Conservation (phyloP, 2,888 invertebrate species). For the Pammene aurita region DNA sequence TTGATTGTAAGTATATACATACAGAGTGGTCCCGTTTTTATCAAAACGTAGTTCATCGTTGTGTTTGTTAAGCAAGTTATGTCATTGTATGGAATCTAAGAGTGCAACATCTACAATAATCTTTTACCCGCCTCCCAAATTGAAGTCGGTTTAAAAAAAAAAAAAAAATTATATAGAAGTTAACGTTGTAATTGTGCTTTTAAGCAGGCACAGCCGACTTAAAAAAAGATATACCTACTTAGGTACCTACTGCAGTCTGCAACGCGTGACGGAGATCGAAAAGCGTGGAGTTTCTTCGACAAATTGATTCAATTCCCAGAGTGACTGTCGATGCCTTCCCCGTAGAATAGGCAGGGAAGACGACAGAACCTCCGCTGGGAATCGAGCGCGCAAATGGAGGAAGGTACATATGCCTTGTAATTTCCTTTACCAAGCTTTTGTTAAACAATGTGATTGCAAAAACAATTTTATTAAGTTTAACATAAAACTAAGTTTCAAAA, state of each 20-base stretch:
- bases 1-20: no score
- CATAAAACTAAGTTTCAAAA: neutral
- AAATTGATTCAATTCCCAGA: slow-evolving; percentile 75
- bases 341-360: slow-evolving; percentile 48
- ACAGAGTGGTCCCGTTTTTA: no score
- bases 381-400: slow-evolving; percentile 30
- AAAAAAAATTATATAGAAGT: no score
- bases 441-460: neutral
- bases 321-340: slow-evolving; percentile 60
- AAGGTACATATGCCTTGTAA: neutral
- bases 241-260: slow-evolving; percentile 42
- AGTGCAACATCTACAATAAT: no score
- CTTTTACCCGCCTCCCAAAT: no score
- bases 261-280: slow-evolving; percentile 59
- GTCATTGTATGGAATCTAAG: no score
- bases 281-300: slow-evolving; percentile 66
- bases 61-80: no score
- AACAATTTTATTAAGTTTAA: neutral
- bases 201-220: no score
- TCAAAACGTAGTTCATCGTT: no score
- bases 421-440: neutral
- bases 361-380: slow-evolving; percentile 26
- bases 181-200: no score
- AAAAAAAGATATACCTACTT: slow-evolving; percentile 46
- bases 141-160: no score